Conservation (phyloP, 64 coral and sea anemone species). For the Montipora sp. region DNA sequence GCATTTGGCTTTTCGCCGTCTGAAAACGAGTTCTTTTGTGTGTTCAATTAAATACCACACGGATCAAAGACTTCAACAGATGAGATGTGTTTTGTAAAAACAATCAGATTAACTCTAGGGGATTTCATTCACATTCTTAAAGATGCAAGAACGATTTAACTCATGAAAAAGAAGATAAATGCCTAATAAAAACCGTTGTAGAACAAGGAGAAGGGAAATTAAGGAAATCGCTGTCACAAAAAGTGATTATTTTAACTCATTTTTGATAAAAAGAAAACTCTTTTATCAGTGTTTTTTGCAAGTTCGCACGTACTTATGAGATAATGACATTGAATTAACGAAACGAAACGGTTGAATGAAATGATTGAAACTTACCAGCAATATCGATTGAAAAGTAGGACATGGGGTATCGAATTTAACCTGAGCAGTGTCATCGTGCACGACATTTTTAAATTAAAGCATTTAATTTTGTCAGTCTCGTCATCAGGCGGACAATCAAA, state of each 20-base stretch:
- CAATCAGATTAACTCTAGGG: not conserved
- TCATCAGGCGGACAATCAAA: too few relatives aligned
- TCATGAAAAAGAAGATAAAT: conserved; percentile 16
- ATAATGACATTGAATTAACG: not conserved
- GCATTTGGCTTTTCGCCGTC: too few relatives aligned
- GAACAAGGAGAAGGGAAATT: not conserved
- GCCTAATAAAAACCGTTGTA: conserved; percentile 17
- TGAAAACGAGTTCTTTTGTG: not conserved
- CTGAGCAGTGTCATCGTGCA: too few relatives aligned
- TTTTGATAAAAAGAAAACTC: conserved; percentile 3
- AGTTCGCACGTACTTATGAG: not conserved
- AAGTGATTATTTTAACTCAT: not conserved
- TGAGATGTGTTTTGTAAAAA: not conserved
- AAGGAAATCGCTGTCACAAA: conserved; percentile 2
- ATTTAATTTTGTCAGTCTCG: too few relatives aligned
- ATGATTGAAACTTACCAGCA: too few relatives aligned
- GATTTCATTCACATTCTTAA: not conserved
- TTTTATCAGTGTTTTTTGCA: not conserved
- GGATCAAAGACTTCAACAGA: not conserved
- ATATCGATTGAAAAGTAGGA: too few relatives aligned
- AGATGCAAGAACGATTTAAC: conserved; percentile 3
- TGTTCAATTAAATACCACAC: not conserved
- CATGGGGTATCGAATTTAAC: too few relatives aligned
- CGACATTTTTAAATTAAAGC: too few relatives aligned
- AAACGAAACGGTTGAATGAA: too few relatives aligned